Conservation (phyloP, 2,113 vertebrate species). For the Ceratotherium simum region DNA sequence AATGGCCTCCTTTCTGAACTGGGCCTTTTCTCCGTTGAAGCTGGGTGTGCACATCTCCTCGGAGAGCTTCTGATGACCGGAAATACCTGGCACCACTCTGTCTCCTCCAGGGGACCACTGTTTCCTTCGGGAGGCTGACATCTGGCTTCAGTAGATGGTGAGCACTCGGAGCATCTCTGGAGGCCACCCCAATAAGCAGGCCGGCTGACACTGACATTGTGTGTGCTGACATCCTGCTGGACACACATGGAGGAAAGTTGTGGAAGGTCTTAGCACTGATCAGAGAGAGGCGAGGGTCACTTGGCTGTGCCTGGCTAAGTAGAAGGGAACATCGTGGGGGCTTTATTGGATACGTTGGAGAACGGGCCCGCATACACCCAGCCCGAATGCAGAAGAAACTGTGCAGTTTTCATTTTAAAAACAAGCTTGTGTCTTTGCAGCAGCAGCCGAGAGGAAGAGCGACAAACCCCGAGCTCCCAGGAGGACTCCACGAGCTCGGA, state of each 20-base stretch:
- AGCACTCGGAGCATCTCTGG: accelerated
- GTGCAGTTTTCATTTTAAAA: not conserved
- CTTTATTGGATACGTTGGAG: accelerated
- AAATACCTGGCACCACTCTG: accelerated
- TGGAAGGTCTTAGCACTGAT: not conserved
- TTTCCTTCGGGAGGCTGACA: not conserved
- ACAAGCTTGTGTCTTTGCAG: not conserved
- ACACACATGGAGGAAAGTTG: not conserved
- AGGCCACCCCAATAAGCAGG: accelerated
- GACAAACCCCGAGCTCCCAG: not conserved
- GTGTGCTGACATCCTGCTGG: not conserved
- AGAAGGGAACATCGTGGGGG: not conserved
- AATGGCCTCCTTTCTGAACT: not conserved
- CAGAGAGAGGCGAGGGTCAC: not conserved
- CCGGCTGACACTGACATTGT: accelerated
- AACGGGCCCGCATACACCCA: too few species aligned
- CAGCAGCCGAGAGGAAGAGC: not conserved
- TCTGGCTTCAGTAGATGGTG: not conserved
- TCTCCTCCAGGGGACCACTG: accelerated
- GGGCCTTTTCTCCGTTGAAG: not conserved
- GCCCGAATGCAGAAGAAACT: not conserved
- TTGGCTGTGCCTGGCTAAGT: not conserved
- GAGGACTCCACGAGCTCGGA: not conserved
- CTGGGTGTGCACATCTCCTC: not conserved
- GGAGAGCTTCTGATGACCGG: not conserved